Evolutionary conservation across 2,888 invertebrate species (phyloP).

Genomic region (Malthinus seriepunctatus): DNA sequence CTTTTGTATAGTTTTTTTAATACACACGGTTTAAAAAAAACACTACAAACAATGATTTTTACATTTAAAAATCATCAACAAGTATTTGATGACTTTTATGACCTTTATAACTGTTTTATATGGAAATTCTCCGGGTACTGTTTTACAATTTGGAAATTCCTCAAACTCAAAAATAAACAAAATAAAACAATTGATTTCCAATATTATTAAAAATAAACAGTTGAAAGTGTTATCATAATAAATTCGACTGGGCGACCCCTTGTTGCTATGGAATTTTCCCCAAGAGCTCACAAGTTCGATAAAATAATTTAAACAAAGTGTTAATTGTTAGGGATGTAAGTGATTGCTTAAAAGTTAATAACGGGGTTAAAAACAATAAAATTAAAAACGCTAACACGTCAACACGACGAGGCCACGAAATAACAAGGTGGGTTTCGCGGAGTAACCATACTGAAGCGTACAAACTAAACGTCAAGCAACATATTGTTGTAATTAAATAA

Average conservation of each 20-base stretch:
- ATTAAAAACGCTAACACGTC: conserved; percentile 33
- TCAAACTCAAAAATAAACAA: background rate
- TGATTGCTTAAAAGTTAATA: conserved; percentile 10
- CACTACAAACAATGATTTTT: background rate
- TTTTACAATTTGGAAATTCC: background rate
- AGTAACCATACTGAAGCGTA: conserved; percentile 11
- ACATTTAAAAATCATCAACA: conserved; percentile 11
- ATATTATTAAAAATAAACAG: background rate
- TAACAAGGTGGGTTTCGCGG: conserved; percentile 38
- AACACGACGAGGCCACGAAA: conserved; percentile 45
- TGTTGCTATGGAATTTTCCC: conserved; percentile 25
- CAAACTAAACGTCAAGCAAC: conserved; percentile 43
- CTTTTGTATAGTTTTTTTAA: background rate
- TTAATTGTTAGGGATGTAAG: background rate
- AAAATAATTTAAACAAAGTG: too few relatives aligned
- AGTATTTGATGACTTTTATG: conserved; percentile 14
- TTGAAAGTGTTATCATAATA: background rate
- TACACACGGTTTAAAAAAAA: background rate
- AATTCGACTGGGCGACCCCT: too few relatives aligned
- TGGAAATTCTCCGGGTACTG: conserved; percentile 11
- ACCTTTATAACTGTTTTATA: conserved; percentile 16
- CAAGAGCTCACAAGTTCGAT: too few relatives aligned
- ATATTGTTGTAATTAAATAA: conserved; percentile 2
- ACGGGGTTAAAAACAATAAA: conserved; percentile 35
- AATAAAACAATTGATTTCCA: conserved; percentile 12